phyloP scores from a whole-genome alignment of 2,888 invertebrate species.

The Drosophila aldrichi region DNA sequence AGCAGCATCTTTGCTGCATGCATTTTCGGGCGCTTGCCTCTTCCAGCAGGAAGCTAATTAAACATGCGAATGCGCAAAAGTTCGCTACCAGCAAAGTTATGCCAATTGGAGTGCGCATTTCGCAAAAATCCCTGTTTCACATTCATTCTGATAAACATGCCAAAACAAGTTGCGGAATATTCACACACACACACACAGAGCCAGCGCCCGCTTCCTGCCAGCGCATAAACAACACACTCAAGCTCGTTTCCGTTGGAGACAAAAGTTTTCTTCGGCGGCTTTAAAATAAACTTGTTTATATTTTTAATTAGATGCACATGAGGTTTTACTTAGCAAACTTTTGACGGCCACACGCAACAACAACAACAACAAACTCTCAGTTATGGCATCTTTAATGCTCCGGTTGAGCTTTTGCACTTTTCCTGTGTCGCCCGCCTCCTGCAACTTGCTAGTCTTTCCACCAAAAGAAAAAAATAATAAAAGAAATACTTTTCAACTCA shows the following conservation, averaged over 20 bases:
- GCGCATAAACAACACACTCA: constrained; percentile 40
- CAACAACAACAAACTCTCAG: constrained; percentile 43
- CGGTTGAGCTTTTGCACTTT: constrained; percentile 60
- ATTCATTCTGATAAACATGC: constrained; percentile 73
- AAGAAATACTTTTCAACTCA: constrained; percentile 55
- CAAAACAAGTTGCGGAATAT: constrained; percentile 67
- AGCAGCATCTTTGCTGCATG: background rate
- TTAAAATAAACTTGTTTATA: constrained; percentile 79
- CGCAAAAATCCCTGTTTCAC: constrained; percentile 58
- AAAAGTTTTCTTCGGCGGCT: constrained; percentile 78
- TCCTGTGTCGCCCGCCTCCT: constrained; percentile 20
- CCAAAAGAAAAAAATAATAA: constrained; percentile 53
- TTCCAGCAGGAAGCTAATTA: constrained; percentile 57
- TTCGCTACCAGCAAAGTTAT: constrained; percentile 57
- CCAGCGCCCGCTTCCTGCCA: constrained; percentile 44
- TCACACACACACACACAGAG: background rate
- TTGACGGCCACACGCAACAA: constrained; percentile 53
- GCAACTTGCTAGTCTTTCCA: constrained; percentile 69
- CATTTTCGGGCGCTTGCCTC: constrained; percentile 31
- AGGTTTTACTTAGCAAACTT: constrained; percentile 76
- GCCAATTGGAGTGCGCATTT: constrained; percentile 74
- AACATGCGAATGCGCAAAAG: constrained; percentile 48
- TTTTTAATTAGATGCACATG: constrained; percentile 81
- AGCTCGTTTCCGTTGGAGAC: constrained; percentile 68
- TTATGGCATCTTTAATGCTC: constrained; percentile 77